Base-by-base conservation (phyloP, 1,140 invertebrate genomes). In the Drosophila insularis region DNA sequence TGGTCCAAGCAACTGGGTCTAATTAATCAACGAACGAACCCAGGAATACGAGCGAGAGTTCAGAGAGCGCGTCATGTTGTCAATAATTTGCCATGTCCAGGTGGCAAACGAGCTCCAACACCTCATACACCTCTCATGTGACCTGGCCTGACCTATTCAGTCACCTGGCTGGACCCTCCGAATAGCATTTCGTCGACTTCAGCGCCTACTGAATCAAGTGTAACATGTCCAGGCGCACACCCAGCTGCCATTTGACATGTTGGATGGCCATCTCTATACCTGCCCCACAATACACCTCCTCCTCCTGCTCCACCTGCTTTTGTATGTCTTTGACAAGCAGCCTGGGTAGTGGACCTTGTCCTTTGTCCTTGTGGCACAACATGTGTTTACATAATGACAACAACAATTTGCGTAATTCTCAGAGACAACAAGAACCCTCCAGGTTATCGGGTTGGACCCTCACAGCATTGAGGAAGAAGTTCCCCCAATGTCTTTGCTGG, bases 381-480 rank as follows among this genome's bases (percentile, higher is more conserved):
- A 64, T 53, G 60, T 89, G 85, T 89, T 89, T 89, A 89, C 84
- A 89, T 80, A 89, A 89, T 80, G 84, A 80, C 84, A 89, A 89
- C 84, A 80, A 89, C 84, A 89, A 89, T 89, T 89, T 89, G 74
- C 80, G 85, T 89, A 89, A 89, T 89, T 89, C 80, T 71, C 85
- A 68, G 63, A 35, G 80, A 63, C 17, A 40, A 32, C 55, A 37
- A 8, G 14, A 19, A 19, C 14, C 32, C 55, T 14, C 14, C 14
- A 35, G 55, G 31, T 31, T 21, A 62, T 46, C 27, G 19, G 40
- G 43, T 37, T 37, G n/a, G 31, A n/a, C 46, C 53, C 63, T 46
- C 7, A 39, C 19, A n/a, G 54, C 3, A 54, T 50, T 39, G 67
- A 35, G 14, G 27, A 23, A 39, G 10, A 39, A 40, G 35, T 46